phyloP scores from a whole-genome alignment of 2,888 invertebrate species.

The Maniola hyperantus region DNA sequence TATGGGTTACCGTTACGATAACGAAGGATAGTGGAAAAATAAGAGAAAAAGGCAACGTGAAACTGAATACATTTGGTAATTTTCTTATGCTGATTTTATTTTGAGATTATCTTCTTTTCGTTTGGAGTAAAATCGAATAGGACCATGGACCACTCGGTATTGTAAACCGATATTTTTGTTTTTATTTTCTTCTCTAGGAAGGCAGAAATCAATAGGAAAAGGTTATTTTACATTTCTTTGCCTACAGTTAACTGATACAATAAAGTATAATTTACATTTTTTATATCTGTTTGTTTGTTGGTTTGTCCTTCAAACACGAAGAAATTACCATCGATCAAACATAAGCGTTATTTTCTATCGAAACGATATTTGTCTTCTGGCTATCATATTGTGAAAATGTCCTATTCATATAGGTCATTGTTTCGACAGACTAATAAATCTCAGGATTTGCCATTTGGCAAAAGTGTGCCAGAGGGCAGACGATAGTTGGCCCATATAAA shows the following conservation, averaged over 20 bases:
- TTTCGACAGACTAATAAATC: conserved; percentile 42
- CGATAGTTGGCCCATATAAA: conserved; percentile 30
- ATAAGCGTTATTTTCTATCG: background rate
- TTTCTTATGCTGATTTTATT: conserved; percentile 25
- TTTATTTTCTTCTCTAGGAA: too few relatives aligned
- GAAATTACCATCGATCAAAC: too few relatives aligned
- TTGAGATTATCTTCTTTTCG: background rate
- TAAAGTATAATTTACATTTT: too few relatives aligned
- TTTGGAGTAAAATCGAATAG: too few relatives aligned
- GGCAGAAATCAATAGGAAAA: too few relatives aligned
- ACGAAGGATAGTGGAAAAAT: conserved; percentile 36
- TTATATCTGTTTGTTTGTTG: too few relatives aligned
- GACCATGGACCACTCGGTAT: too few relatives aligned
- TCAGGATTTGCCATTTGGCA: conserved; percentile 31
- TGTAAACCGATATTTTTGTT: too few relatives aligned
- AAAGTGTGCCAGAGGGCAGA: conserved; percentile 36
- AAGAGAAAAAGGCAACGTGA: conserved; percentile 13
- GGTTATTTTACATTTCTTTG: too few relatives aligned
- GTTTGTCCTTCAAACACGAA: too few relatives aligned
- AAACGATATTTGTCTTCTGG: too few relatives aligned
- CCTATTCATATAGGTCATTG: conserved; percentile 37
- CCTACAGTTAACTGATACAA: too few relatives aligned
- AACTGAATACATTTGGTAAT: conserved; percentile 23
- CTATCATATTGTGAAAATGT: background rate
- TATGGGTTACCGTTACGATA: conserved; percentile 44